Conservation (phyloP, 2,888 invertebrate species). For the Biston stratarius region DNA sequence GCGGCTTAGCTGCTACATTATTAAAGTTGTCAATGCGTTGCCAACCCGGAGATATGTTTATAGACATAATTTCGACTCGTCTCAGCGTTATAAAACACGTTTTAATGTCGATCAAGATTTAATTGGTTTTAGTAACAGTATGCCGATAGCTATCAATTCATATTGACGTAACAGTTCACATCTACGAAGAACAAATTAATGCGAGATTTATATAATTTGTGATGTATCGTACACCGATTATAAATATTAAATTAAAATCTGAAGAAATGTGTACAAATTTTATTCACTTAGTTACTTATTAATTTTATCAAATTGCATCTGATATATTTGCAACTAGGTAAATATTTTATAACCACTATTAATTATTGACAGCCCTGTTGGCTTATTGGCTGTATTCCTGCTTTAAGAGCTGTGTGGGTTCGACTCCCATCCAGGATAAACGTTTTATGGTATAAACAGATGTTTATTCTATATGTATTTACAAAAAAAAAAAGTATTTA, state of each 20-base stretch:
- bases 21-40: too few species aligned
- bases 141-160: constrained; percentile 18
- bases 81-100: constrained; percentile 30
- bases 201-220: neutral
- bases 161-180: constrained; percentile 18
- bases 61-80: constrained; percentile 1
- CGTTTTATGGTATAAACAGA: too few species aligned
- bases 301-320: neutral
- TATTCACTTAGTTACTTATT: neutral
- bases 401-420: too few species aligned
- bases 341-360: too few species aligned
- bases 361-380: too few species aligned
- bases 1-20: too few species aligned
- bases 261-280: neutral
- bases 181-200: constrained; percentile 15
- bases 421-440: too few species aligned
- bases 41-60: too few species aligned
- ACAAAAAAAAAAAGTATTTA: too few species aligned
- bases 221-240: neutral
- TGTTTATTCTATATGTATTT: too few species aligned
- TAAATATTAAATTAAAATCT: neutral
- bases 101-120: constrained; percentile 24
- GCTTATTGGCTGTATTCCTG: too few species aligned
- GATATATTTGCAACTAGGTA: neutral
- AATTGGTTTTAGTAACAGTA: constrained; percentile 22